These are phyloP conservation scores for Leptura quadrifasciata DNA, from an alignment of 2,888 invertebrate species.

Conservation along the genomic window DNA sequence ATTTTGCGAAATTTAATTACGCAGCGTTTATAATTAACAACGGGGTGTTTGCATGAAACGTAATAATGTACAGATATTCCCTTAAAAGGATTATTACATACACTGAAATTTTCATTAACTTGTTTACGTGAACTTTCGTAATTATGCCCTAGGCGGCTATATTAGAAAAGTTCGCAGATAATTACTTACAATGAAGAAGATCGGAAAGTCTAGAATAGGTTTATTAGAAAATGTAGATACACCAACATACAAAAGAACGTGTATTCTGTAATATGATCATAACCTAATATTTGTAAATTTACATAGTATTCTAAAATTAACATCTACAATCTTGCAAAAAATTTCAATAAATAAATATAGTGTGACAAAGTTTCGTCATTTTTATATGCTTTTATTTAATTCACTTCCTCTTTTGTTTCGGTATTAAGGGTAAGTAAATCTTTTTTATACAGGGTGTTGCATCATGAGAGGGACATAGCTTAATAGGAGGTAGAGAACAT, in stretches of 20 bases:
- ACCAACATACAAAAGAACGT: neutral
- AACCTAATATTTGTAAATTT: no score
- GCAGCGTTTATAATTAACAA: neutral
- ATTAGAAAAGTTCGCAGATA: constrained; percentile 33
- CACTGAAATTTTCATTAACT: constrained; percentile 34
- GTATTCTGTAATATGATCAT: no score
- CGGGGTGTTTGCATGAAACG: constrained; percentile 15
- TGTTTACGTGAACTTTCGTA: constrained; percentile 22
- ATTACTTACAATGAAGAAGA: constrained; percentile 15
- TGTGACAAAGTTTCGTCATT: no score
- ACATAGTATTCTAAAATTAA: no score
- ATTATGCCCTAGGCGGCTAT: constrained; percentile 5
- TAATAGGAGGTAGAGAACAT: no score
- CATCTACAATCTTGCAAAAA: no score
- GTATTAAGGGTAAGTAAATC: no score
- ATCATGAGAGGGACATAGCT: no score
- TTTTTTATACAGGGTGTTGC: no score
- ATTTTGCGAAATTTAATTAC: constrained; percentile 1
- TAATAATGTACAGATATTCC: constrained; percentile 22
- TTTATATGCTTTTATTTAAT: no score
- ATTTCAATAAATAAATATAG: no score
- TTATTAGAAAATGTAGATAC: constrained; percentile 23
- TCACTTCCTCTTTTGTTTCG: no score
- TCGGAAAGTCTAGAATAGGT: constrained; percentile 9
- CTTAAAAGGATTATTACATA: constrained; percentile 31